These are phyloP conservation scores for Epirrhoe tristata DNA, from an alignment of 2,888 invertebrate species.

Conservation along the genomic window DNA sequence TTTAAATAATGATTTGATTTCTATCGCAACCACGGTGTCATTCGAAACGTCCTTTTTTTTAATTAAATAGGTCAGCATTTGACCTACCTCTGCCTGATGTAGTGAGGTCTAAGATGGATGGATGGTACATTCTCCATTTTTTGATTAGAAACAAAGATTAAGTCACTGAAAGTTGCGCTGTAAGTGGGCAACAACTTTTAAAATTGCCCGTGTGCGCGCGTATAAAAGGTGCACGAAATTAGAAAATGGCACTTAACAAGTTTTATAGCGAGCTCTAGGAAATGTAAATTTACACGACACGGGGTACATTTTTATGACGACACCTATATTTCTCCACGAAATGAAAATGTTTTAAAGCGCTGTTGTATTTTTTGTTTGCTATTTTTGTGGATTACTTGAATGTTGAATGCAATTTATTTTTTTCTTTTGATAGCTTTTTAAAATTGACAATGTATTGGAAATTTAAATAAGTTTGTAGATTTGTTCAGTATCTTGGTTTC, in stretches of 20 bases:
- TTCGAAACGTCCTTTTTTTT: too few relatives aligned
- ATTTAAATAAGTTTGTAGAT: too few relatives aligned
- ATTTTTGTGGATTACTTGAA: neutral
- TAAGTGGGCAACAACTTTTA: neutral
- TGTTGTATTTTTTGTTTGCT: neutral
- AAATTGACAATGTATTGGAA: too few relatives aligned
- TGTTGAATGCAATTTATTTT: neutral
- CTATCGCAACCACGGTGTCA: too few relatives aligned
- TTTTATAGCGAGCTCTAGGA: conserved; percentile 24
- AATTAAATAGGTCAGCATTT: too few relatives aligned
- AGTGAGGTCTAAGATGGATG: too few relatives aligned
- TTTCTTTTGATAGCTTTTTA: neutral
- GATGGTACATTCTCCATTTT: too few relatives aligned
- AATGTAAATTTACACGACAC: conserved; percentile 33
- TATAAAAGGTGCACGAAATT: conserved; percentile 26
- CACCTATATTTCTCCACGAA: conserved; percentile 19
- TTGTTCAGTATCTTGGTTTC: too few relatives aligned
- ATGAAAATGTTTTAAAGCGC: conserved; percentile 11
- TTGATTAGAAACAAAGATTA: too few relatives aligned
- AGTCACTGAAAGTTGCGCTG: too few relatives aligned
- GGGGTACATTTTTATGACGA: conserved; percentile 35
- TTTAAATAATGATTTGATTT: too few relatives aligned
- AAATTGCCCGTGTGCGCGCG: neutral
- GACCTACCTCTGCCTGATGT: too few relatives aligned
- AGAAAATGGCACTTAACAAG: conserved; percentile 27